phyloP scores from a whole-genome alignment of 2,113 vertebrate species.

The Formicarius rufipectus region DNA sequence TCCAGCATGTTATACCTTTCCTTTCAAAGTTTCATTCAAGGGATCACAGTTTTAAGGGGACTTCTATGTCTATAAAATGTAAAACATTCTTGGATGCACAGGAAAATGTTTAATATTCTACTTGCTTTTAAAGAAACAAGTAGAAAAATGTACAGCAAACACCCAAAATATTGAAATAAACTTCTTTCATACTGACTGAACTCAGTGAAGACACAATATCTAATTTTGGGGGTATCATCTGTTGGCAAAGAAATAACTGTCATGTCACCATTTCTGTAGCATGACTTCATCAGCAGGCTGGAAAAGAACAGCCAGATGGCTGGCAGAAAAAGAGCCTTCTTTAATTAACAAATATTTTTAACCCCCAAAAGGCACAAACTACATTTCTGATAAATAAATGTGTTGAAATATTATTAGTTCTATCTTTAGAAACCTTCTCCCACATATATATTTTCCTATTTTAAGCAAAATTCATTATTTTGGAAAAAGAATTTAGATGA shows the following conservation, averaged over 20 bases:
- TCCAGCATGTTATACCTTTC: neutral
- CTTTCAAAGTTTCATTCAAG: neutral
- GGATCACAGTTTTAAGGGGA: neutral
- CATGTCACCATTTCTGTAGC: slow-evolving; percentile 9
- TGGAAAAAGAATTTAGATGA: neutral
- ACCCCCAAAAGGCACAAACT: neutral
- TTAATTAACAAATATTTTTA: slow-evolving; percentile 36
- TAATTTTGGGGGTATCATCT: neutral
- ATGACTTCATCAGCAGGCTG: slow-evolving; percentile 39
- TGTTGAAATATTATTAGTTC: slow-evolving; percentile 10
- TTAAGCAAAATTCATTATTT: neutral
- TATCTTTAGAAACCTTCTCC: neutral
- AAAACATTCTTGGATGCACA: neutral
- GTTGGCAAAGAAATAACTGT: slow-evolving; percentile 31
- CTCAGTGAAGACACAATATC: neutral
- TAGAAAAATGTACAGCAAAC: neutral
- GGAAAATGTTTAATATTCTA: neutral
- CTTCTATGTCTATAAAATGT: neutral
- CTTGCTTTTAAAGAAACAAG: neutral
- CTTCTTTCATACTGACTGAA: neutral
- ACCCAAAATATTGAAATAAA: neutral
- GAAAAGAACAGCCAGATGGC: slow-evolving; percentile 57
- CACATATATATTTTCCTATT: neutral
- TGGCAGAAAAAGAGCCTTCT: neutral
- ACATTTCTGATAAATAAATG: slow-evolving; percentile 18